Conservation (phyloP, 2,113 vertebrate genomes). For the Macroglossus sobrinus region DNA sequence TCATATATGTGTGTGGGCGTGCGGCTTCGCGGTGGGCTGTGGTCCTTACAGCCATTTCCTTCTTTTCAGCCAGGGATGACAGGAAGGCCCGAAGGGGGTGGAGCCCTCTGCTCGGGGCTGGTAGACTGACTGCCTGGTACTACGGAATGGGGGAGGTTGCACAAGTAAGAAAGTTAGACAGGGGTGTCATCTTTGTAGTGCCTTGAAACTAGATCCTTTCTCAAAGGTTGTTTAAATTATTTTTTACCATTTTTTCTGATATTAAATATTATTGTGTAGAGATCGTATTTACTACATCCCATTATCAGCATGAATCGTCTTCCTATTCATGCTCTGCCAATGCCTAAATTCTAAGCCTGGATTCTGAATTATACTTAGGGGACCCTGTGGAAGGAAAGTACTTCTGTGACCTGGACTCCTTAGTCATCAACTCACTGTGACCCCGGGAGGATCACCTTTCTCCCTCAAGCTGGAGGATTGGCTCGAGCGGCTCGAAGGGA, state of each 20-base stretch:
- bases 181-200: not conserved
- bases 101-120: not conserved
- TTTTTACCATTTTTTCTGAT: not conserved
- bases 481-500: not conserved
- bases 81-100: not conserved
- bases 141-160: not conserved
- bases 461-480: not conserved
- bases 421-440: not conserved
- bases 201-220: not conserved
- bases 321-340: not conserved
- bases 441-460: not conserved
- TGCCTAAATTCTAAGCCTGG: not conserved
- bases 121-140: accelerated
- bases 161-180: not conserved
- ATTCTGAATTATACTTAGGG: not conserved
- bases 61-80: not conserved
- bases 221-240: not conserved
- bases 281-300: not conserved
- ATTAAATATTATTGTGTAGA: not conserved
- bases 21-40: not conserved
- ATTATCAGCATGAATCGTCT: not conserved
- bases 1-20: not conserved
- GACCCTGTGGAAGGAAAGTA: not conserved
- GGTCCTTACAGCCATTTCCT: not conserved
- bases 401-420: not conserved